A percentile compares a stretch with the other conserved stretches of the same genome.
Evolutionary conservation across 2,888 invertebrate genomes (phyloP).

Genomic region (Volucella bombylans): DNA sequence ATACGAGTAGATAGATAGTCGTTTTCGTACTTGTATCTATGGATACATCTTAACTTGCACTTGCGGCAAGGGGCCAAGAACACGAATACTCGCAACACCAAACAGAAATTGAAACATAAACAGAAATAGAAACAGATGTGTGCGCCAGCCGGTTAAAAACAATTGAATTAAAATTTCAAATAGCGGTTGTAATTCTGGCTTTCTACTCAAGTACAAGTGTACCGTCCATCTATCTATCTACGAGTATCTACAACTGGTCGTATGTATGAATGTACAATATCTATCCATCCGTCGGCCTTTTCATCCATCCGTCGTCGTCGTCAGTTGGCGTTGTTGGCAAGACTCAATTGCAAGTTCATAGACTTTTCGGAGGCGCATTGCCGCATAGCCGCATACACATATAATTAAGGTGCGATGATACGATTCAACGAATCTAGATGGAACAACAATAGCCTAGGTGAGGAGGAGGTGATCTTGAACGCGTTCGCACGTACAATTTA

Average conservation of each 20-base stretch:
- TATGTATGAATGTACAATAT: slow-evolving; percentile 1
- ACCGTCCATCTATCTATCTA: slow-evolving; percentile 27
- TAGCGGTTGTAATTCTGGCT: slow-evolving; percentile 68
- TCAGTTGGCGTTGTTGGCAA: slow-evolving; percentile 8
- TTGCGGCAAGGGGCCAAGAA: slow-evolving; percentile 37
- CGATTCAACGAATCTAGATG: slow-evolving; percentile 69
- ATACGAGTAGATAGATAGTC: too few relatives aligned
- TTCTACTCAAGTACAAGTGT: slow-evolving; percentile 33
- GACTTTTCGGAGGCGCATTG: slow-evolving; percentile 68
- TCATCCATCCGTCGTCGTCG: slow-evolving; percentile 2
- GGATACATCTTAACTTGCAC: slow-evolving; percentile 35
- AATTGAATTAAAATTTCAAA: slow-evolving; percentile 74
- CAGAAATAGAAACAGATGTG: slow-evolving; percentile 8
- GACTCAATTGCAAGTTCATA: slow-evolving; percentile 67
- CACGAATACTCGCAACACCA: background rate
- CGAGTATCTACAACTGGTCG: background rate
- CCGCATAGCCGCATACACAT: slow-evolving; percentile 39
- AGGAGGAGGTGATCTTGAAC: slow-evolving; percentile 51
- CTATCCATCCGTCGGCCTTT: background rate
- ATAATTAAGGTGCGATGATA: slow-evolving; percentile 73
- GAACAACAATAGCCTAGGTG: slow-evolving; percentile 31
- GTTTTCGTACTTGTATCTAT: too few relatives aligned
- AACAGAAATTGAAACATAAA: too few relatives aligned
- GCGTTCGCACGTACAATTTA: slow-evolving; percentile 69
- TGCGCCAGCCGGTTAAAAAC: slow-evolving; percentile 55